Evolutionary conservation across 2,888 invertebrate species (phyloP).

Genomic region (Drosophila lutescens): DNA sequence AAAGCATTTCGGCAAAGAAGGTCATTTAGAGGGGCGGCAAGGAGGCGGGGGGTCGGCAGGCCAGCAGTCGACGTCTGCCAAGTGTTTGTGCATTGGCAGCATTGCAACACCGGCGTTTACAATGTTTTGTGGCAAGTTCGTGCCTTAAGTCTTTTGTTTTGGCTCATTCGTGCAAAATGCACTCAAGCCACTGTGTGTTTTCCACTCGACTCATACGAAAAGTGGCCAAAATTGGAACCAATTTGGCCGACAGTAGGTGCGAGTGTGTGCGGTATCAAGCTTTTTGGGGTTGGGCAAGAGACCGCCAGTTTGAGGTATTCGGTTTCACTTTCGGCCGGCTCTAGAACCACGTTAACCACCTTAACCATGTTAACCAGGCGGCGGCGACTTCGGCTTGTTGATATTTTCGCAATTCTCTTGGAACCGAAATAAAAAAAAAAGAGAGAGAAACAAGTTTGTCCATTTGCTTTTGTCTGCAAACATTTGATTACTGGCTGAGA

Average conservation of each 20-base stretch:
- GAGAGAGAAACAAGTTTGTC: constrained; percentile 62
- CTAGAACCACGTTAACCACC: constrained; percentile 60
- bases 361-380: constrained; percentile 31
- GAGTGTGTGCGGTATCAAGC: constrained; percentile 38
- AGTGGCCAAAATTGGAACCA: constrained; percentile 44
- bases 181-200: constrained; percentile 19
- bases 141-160: constrained; percentile 77
- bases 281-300: constrained; percentile 63
- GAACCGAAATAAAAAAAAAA: constrained; percentile 12
- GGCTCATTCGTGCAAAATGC: constrained; percentile 27
- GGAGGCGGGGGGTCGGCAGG: constrained; percentile 5
- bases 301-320: constrained; percentile 27
- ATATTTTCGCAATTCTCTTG: constrained; percentile 72
- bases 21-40: constrained; percentile 48
- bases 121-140: constrained; percentile 70
- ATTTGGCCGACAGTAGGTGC: constrained; percentile 34
- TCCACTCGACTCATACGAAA: constrained; percentile 18
- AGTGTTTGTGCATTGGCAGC: constrained; percentile 42
- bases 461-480: constrained; percentile 47
- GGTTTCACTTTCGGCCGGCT: constrained; percentile 76
- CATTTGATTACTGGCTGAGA: constrained; percentile 56
- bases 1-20: constrained; percentile 53
- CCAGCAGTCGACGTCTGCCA: constrained; percentile 25
- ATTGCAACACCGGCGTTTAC: constrained; percentile 59
- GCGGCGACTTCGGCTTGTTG: constrained; percentile 45